Evolutionary conservation across 2,113 vertebrate genomes (phyloP).

Genomic region (Myrmophylax atrothorax): DNA sequence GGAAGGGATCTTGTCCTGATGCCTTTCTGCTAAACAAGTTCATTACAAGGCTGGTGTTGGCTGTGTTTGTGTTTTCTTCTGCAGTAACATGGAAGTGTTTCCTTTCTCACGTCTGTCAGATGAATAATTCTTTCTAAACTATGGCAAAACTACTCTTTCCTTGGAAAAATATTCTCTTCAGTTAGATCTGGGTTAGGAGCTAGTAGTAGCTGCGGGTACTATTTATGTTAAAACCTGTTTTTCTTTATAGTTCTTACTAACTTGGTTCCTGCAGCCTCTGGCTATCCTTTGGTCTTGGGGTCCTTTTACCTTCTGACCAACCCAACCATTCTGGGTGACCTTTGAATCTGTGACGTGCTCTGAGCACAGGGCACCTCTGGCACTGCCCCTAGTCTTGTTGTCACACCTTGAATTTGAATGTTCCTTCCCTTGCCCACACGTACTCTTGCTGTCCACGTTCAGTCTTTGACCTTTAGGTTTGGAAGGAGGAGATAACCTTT

Average conservation of each 20-base stretch:
- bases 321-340: not conserved
- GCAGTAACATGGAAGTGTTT: not conserved
- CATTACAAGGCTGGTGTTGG: not conserved
- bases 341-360: not conserved
- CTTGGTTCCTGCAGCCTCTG: not conserved
- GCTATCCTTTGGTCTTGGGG: not conserved
- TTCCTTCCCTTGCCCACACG: not conserved
- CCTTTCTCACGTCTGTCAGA: not conserved
- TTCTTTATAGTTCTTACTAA: not conserved
- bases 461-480: slow-evolving; percentile 26
- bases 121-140: not conserved
- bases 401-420: slow-evolving; percentile 13
- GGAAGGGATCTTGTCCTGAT: not conserved
- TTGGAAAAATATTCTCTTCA: not conserved
- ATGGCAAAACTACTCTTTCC: not conserved
- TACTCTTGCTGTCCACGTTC: not conserved
- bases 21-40: not conserved
- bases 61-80: not conserved
- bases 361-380: not conserved
- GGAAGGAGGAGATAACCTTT: not conserved
- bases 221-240: not conserved
- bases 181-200: not conserved
- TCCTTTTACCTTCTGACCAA: not conserved
- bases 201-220: not conserved
- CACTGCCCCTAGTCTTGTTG: not conserved